Evolutionary conservation across 2,888 invertebrate genomes (phyloP).

Genomic region (Agrotis ipsilon): DNA sequence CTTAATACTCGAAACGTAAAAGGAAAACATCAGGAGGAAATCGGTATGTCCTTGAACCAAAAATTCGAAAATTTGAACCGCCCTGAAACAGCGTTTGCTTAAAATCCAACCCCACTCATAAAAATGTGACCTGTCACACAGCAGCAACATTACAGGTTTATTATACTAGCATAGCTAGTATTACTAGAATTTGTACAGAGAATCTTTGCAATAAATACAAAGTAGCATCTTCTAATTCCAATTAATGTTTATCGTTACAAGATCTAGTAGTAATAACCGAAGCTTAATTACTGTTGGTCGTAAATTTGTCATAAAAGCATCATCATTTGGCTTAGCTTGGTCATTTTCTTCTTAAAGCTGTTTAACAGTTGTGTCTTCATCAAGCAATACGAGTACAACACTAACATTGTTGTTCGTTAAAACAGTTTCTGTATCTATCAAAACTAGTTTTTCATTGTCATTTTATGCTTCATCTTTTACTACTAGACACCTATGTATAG

Average conservation of each 20-base stretch:
- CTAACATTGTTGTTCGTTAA: not conserved
- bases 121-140: too few relatives aligned
- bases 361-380: not conserved
- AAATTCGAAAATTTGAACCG: too few relatives aligned
- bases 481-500: not conserved
- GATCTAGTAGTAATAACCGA: not conserved
- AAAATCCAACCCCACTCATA: too few relatives aligned
- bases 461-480: not conserved
- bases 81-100: too few relatives aligned
- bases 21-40: too few relatives aligned
- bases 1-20: too few relatives aligned
- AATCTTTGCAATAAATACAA: not conserved
- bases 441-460: not conserved
- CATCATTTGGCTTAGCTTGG: not conserved
- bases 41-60: too few relatives aligned
- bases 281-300: not conserved
- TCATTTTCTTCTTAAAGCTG: not conserved
- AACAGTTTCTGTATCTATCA: not conserved
- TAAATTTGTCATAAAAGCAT: not conserved
- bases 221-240: not conserved
- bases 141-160: too few relatives aligned
- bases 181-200: not conserved
- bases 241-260: not conserved
- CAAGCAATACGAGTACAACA: not conserved
- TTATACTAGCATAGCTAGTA: not conserved